phyloP scores from a whole-genome alignment of 2,113 vertebrate genomes.

The Silurus glanis region DNA sequence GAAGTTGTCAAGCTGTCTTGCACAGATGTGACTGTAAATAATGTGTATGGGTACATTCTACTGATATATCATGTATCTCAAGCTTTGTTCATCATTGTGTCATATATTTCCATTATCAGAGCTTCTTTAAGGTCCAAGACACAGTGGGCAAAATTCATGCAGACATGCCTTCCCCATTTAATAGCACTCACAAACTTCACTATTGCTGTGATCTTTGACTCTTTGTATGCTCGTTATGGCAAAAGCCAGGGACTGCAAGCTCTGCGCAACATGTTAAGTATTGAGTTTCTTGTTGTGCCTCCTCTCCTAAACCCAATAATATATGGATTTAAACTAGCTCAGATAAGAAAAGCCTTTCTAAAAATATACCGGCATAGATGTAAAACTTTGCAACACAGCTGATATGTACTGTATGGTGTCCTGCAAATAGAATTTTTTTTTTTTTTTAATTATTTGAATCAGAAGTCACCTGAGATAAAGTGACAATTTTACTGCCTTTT shows the following conservation, averaged over 20 bases:
- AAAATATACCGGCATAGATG: neutral
- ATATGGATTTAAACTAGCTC: conserved; percentile 50
- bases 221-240: conserved; percentile 35
- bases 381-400: neutral
- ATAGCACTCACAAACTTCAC: conserved; percentile 42
- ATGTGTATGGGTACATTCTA: conserved; percentile 16
- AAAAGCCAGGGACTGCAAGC: conserved; percentile 5
- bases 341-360: neutral
- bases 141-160: conserved; percentile 32
- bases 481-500: neutral
- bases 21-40: neutral
- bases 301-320: conserved; percentile 49
- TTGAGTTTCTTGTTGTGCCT: conserved; percentile 56
- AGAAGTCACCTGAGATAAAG: neutral
- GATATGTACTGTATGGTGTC: neutral
- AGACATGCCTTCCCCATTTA: conserved; percentile 54
- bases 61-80: neutral
- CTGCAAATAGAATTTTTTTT: neutral
- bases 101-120: conserved; percentile 46
- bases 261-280: conserved; percentile 50
- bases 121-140: conserved; percentile 20
- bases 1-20: conserved; percentile 64
- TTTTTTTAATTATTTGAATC: neutral
- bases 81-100: conserved; percentile 43
- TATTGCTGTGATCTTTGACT: conserved; percentile 63